Conservation (phyloP, 92 coral and sea anemone species). For the Heliopora coerulea region DNA sequence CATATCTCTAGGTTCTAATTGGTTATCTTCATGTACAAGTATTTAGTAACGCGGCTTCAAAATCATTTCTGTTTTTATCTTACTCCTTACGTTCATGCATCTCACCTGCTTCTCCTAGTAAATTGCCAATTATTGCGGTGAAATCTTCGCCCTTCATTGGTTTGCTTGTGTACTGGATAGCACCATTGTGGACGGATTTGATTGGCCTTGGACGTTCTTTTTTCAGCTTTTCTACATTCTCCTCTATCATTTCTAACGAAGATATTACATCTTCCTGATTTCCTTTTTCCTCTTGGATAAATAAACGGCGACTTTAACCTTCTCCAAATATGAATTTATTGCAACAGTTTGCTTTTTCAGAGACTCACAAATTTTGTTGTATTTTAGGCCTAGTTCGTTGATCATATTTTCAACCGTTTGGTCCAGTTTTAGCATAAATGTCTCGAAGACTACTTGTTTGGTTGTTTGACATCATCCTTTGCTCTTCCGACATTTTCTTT, state of each 20-base stretch:
- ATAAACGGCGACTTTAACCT: background rate
- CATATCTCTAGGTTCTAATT: too few relatives aligned
- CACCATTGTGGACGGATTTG: background rate
- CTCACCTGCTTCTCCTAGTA: background rate
- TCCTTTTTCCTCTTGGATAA: constrained; percentile 7
- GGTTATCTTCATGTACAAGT: too few relatives aligned
- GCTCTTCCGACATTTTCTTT: background rate
- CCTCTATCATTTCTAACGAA: background rate
- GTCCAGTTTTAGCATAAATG: background rate
- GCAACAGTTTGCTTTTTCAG: constrained; percentile 4
- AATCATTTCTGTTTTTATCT: too few relatives aligned
- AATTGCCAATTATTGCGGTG: background rate
- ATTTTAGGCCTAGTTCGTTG: background rate
- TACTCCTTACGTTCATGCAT: too few relatives aligned
- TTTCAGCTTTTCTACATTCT: constrained; percentile 10
- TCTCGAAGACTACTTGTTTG: background rate
- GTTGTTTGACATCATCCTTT: background rate
- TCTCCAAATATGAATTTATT: background rate
- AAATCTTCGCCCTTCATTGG: background rate
- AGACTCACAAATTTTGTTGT: background rate
- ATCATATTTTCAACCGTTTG: background rate
- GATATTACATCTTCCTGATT: background rate
- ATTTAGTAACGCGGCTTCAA: too few relatives aligned
- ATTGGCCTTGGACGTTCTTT: background rate
- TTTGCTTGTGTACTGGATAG: background rate